Evolutionary conservation across 2,888 invertebrate genomes (phyloP).

Genomic region (Anodontia alba): DNA sequence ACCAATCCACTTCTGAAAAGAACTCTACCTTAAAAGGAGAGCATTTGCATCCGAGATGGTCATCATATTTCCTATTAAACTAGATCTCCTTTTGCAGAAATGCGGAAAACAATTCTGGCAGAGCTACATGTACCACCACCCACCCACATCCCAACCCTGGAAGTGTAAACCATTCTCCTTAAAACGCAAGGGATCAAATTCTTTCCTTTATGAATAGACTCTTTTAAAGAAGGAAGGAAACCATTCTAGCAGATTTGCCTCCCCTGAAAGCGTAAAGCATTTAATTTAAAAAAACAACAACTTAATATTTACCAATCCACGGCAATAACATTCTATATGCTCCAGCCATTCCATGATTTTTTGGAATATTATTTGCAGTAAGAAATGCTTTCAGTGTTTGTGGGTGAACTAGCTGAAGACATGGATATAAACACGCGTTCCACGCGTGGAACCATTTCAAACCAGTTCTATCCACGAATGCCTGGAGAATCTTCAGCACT

Average conservation of each 20-base stretch:
- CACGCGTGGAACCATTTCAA: background rate
- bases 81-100: too few species aligned
- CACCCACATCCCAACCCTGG: background rate
- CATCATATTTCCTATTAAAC: too few species aligned
- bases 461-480: constrained; percentile 8
- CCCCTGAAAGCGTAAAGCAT: too few species aligned
- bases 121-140: background rate
- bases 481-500: background rate
- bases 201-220: background rate
- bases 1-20: too few species aligned
- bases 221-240: background rate
- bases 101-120: too few species aligned
- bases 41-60: too few species aligned
- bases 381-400: constrained; percentile 10
- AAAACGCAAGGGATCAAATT: too few species aligned
- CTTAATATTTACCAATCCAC: constrained; percentile 31
- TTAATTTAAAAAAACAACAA: background rate
- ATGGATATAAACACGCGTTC: constrained; percentile 14
- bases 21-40: too few species aligned
- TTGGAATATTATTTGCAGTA: constrained; percentile 9
- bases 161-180: too few species aligned
- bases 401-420: constrained; percentile 17
- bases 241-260: background rate
- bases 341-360: constrained; percentile 34
- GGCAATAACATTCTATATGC: constrained; percentile 23